Evolutionary conservation across 2,888 invertebrate genomes (phyloP).

Genomic region (Diplazon laetatorius): DNA sequence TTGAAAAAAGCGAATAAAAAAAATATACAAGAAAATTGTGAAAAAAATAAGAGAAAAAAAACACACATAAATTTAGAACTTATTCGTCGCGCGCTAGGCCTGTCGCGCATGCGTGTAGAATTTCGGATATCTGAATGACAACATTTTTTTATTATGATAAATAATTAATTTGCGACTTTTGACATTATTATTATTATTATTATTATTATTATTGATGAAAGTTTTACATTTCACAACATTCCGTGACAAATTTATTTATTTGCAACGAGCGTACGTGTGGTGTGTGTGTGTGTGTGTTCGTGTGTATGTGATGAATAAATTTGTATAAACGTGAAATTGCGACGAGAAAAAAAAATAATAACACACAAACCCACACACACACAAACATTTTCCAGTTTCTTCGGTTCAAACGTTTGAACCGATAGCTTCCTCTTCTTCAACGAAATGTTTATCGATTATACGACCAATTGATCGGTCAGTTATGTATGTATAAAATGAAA

Average conservation of each 20-base stretch:
- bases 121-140: conserved; percentile 46
- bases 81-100: conserved; percentile 7
- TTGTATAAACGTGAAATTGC: conserved; percentile 19
- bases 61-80: conserved; percentile 24
- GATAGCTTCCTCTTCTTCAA: conserved; percentile 57
- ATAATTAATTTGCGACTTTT: conserved; percentile 53
- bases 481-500: conserved; percentile 18
- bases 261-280: conserved; percentile 24
- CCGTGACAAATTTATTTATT: conserved; percentile 31
- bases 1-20: conserved; percentile 23
- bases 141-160: conserved; percentile 43
- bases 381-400: conserved; percentile 33
- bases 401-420: conserved; percentile 42
- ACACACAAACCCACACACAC: too few species aligned
- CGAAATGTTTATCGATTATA: conserved; percentile 49
- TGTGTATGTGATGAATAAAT: conserved; percentile 34
- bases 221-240: conserved; percentile 54
- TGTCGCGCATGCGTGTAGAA: conserved; percentile 20
- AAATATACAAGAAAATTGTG: conserved; percentile 10
- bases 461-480: conserved; percentile 24
- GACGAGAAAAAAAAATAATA: conserved; percentile 15
- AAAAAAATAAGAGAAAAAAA: conserved; percentile 26
- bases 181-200: conserved; percentile 48
- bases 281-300: too few species aligned
- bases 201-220: conserved; percentile 44